Percentiles rank a stretch among this genome's conserved stretches.
Conservation (phyloP, 2,888 invertebrate species). For the Chalcis sispes region DNA sequence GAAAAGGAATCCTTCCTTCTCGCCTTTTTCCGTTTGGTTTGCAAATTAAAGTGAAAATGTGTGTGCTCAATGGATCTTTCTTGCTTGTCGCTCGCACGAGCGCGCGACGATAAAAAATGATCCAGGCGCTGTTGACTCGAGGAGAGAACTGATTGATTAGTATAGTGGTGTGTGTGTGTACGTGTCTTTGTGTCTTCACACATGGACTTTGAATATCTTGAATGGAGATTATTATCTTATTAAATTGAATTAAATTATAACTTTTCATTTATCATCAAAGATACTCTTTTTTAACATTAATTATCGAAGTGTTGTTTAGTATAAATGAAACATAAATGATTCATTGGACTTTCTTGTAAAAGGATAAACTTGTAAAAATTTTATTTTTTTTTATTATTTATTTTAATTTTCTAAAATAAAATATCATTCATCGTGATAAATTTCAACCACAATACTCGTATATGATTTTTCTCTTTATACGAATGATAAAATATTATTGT, state of each 20-base stretch:
- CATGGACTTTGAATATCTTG: neutral
- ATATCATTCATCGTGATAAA: too few relatives aligned
- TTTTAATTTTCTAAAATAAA: too few relatives aligned
- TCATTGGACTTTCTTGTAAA: too few relatives aligned
- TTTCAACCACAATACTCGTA: too few relatives aligned
- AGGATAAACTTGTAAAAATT: too few relatives aligned
- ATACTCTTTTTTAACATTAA: neutral
- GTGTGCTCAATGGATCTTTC: too few relatives aligned
- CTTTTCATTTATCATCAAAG: neutral
- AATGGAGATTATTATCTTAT: neutral
- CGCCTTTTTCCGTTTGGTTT: constrained; percentile 29
- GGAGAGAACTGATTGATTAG: neutral
- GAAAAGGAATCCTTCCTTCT: neutral
- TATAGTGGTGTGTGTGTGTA: neutral
- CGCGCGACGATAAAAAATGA: constrained; percentile 16
- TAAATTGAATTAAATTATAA: constrained; percentile 4
- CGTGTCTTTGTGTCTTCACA: too few relatives aligned
- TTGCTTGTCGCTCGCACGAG: too few relatives aligned
- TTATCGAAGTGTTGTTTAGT: neutral
- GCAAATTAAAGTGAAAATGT: constrained; percentile 33
- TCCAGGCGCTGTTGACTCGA: constrained; percentile 20
- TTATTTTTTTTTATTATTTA: too few relatives aligned
- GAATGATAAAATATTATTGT: too few relatives aligned
- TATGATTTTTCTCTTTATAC: too few relatives aligned
- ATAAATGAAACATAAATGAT: too few relatives aligned